Conservation (phyloP, 2,797 vertebrate species). For the Orestias chungarensis region DNA sequence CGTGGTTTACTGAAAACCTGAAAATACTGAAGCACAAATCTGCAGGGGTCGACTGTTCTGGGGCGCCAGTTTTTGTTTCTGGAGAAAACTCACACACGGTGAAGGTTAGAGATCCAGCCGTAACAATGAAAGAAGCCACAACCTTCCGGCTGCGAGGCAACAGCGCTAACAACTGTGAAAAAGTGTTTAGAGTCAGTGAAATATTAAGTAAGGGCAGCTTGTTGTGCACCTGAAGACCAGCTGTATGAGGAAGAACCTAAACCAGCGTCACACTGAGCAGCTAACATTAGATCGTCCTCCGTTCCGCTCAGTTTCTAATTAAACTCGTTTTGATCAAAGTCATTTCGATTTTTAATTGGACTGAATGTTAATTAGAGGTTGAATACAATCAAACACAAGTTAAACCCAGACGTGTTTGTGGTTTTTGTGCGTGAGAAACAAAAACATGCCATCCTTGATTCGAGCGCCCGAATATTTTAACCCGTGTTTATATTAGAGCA, state of each 20-base stretch:
- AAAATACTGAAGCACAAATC: no score
- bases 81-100: no score
- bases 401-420: constrained; percentile 21
- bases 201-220: neutral
- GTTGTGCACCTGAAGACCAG: neutral
- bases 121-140: no score
- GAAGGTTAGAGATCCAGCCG: no score
- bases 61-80: no score
- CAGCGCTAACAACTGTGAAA: no score
- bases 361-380: constrained; percentile 47
- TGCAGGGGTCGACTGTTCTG: no score
- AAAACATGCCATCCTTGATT: constrained; percentile 40
- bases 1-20: no score
- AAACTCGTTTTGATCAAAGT: constrained; percentile 36
- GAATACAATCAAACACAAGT: constrained; percentile 41
- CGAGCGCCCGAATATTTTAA: constrained; percentile 43
- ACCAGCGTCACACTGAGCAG: constrained; percentile 3
- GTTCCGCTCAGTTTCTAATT: constrained; percentile 26
- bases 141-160: no score
- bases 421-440: constrained; percentile 21
- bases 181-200: no score
- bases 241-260: neutral
- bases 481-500: constrained; percentile 53
- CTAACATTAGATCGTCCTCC: constrained; percentile 24
- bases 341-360: constrained; percentile 57